Percentiles rank a stretch among this genome's conserved stretches.
These are phyloP conservation scores for Coilia nasus DNA, from an alignment of 2,797 vertebrate genomes.

Conservation along the genomic window DNA sequence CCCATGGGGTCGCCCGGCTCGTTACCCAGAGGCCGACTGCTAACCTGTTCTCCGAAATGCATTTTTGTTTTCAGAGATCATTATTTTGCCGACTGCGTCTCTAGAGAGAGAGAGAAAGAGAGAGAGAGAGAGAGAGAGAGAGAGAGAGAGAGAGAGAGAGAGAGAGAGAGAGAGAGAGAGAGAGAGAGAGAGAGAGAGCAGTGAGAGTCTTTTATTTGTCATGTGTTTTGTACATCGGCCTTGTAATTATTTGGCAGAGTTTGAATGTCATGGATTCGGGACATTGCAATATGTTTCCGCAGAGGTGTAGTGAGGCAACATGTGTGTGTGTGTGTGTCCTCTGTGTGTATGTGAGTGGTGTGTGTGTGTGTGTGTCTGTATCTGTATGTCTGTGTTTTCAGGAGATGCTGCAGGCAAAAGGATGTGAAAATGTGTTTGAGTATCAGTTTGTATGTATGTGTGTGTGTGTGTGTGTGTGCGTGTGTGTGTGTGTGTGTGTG, in stretches of 20 bases:
- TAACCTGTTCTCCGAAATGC: conserved; percentile 73
- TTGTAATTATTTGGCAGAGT: conserved; percentile 82
- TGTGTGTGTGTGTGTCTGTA: conserved; percentile 23
- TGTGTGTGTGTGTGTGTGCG: conserved; percentile 23
- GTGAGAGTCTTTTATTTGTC: conserved; percentile 69
- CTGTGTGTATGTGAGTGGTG: not conserved
- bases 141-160: conserved; percentile 45
- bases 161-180: conserved; percentile 35
- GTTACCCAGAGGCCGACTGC: conserved; percentile 71
- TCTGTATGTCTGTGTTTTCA: conserved; percentile 33
- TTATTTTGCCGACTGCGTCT: conserved; percentile 65
- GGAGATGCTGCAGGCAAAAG: conserved; percentile 3
- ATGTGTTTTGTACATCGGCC: conserved; percentile 76
- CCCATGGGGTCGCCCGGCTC: conserved; percentile 66
- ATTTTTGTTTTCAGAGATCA: conserved; percentile 74
- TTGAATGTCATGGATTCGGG: conserved; percentile 76
- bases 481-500: conserved; percentile 28
- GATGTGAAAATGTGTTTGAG: not conserved
- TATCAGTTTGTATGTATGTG: conserved; percentile 27
- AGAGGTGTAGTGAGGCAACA: conserved; percentile 45
- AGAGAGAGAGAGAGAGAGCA: conserved; percentile 1
- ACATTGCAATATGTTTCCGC: conserved; percentile 60
- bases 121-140: conserved; percentile 35
- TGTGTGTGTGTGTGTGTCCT: not conserved
- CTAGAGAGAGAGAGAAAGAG: conserved; percentile 34